phyloP scores from a whole-genome alignment of 2,797 vertebrate genomes.

The Buceros bicornis region DNA sequence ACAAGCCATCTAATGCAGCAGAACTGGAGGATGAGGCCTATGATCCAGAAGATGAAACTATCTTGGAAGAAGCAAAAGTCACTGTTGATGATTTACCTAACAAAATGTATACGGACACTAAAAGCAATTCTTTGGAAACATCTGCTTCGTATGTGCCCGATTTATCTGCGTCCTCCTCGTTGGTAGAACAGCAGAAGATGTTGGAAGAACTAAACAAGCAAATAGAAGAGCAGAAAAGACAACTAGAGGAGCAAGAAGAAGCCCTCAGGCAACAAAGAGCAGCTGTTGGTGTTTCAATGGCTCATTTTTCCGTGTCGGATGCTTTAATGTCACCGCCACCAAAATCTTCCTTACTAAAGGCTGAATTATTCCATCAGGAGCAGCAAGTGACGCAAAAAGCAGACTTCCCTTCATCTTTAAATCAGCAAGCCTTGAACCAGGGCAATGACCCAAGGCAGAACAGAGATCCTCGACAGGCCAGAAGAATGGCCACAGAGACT shows the following conservation, averaged over 20 bases:
- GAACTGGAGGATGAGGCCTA: conserved; percentile 90
- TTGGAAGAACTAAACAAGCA: conserved; percentile 96
- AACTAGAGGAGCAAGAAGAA: conserved; percentile 95
- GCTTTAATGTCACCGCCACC: conserved; percentile 90
- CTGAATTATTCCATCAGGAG: conserved; percentile 80
- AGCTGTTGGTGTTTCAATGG: conserved; percentile 95
- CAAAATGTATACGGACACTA: conserved; percentile 79
- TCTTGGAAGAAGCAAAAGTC: conserved; percentile 92
- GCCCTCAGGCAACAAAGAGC: conserved; percentile 93
- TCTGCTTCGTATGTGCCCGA: conserved; percentile 50
- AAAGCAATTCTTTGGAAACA: conserved; percentile 32
- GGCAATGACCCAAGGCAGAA: conserved; percentile 82
- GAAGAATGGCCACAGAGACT: conserved; percentile 64
- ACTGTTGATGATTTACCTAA: conserved; percentile 81
- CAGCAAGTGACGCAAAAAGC: conserved; percentile 72
- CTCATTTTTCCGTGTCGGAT: conserved; percentile 95
- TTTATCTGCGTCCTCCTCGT: conserved; percentile 77
- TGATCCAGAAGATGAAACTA: conserved; percentile 96
- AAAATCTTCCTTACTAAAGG: conserved; percentile 81
- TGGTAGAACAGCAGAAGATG: conserved; percentile 94
- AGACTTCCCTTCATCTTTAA: conserved; percentile 47
- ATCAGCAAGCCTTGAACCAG: conserved; percentile 70
- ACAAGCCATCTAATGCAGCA: conserved; percentile 51
- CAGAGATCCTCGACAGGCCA: conserved; percentile 89
- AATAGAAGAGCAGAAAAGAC: conserved; percentile 95